These are phyloP conservation scores for Albula glossodonta DNA, from an alignment of 2,113 vertebrate species.

Conservation along the genomic window DNA sequence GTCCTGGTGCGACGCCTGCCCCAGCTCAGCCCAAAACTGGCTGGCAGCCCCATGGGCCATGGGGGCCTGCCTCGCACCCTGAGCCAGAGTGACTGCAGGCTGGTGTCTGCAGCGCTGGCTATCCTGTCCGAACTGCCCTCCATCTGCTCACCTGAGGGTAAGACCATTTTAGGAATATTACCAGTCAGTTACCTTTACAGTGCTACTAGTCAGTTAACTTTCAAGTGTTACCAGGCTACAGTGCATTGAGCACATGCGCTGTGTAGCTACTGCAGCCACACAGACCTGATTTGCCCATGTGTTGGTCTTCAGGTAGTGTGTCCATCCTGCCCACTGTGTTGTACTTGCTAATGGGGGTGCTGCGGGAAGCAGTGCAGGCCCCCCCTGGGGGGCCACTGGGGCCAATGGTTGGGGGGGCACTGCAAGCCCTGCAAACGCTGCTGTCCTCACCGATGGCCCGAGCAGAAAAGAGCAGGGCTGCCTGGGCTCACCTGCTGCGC, in stretches of 20 bases:
- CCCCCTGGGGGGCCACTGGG: slow-evolving; percentile 56
- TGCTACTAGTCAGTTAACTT: no score
- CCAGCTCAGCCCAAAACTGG: slow-evolving; percentile 85
- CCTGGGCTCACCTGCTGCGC: slow-evolving; percentile 81
- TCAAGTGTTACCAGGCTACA: no score
- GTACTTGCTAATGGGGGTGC: slow-evolving; percentile 85
- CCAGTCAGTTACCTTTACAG: background rate
- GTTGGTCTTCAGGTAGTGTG: slow-evolving; percentile 79
- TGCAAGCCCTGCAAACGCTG: slow-evolving; percentile 82
- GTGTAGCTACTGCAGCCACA: no score
- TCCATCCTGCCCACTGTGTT: slow-evolving; percentile 89
- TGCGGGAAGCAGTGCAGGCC: slow-evolving; percentile 77
- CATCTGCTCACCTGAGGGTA: slow-evolving; percentile 94
- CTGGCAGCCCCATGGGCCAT: slow-evolving; percentile 68
- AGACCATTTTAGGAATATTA: slow-evolving; percentile 7
- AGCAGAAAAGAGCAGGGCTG: slow-evolving; percentile 81
- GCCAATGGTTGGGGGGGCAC: slow-evolving; percentile 68
- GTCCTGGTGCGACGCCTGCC: slow-evolving; percentile 89
- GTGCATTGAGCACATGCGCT: no score
- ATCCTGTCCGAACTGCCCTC: slow-evolving; percentile 88
- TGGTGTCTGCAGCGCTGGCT: slow-evolving; percentile 78
- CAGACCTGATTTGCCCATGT: background rate
- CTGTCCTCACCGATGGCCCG: slow-evolving; percentile 84
- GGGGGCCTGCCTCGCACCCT: slow-evolving; percentile 68
- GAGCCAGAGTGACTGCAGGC: slow-evolving; percentile 71